Evolutionary conservation across 37 sponge, comb jelly and placozoan species (phyloP).

Genomic region (Eunapius fragilis): DNA sequence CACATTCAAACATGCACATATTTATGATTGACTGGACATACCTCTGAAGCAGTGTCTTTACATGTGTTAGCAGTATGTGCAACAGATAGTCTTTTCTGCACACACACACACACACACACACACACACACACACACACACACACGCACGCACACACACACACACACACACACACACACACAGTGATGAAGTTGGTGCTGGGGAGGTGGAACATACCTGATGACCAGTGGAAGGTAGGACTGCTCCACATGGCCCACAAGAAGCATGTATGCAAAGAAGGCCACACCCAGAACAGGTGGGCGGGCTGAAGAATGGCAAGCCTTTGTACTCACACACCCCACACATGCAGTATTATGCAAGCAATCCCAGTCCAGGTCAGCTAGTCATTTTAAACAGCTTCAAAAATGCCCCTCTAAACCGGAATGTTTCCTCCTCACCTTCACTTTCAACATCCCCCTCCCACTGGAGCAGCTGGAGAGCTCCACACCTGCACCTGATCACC

Average conservation of each 20-base stretch:
- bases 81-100: slow-evolving; percentile 8
- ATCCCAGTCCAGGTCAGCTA: too few relatives aligned
- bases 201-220: neutral
- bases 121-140: neutral
- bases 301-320: neutral
- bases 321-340: too few relatives aligned
- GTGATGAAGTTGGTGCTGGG: neutral
- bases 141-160: too few relatives aligned
- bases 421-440: neutral
- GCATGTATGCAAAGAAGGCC: slow-evolving; percentile 40
- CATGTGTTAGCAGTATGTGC: slow-evolving; percentile 9
- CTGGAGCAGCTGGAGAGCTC: slow-evolving; percentile 23
- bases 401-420: neutral
- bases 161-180: neutral
- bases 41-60: slow-evolving; percentile 22
- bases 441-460: neutral
- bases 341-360: too few relatives aligned
- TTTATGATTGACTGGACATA: slow-evolving; percentile 1
- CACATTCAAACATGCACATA: too few relatives aligned
- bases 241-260: slow-evolving; percentile 31
- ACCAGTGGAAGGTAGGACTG: slow-evolving; percentile 31
- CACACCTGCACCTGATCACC: slow-evolving; percentile 42
- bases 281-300: slow-evolving; percentile 22
- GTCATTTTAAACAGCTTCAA: too few relatives aligned
- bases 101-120: neutral